Base-by-base conservation (phyloP, 2,113 vertebrate genomes). In the Planiliza haematocheilus region DNA sequence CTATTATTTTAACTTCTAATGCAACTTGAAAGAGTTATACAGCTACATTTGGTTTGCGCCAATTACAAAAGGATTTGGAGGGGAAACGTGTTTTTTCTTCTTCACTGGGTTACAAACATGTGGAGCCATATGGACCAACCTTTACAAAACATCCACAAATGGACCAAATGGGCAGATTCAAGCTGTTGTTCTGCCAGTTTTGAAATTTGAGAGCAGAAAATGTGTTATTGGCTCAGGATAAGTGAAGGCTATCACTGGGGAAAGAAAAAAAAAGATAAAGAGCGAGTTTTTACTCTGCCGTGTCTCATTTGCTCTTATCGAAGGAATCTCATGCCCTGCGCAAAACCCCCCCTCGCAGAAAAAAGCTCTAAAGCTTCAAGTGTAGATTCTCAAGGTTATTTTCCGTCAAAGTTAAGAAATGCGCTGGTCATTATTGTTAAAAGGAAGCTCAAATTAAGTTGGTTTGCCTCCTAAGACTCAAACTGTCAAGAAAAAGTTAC, bases 161-260 rank as follows among this genome's bases (percentile, higher is more conserved):
- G 78, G 69, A 66, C 78, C 90, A 90, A 88, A 88, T 77, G 83
- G 74, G 46, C 18, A 58, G 13, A 74, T 51, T 21, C 59, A 50
- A 12, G 49, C 57, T 72, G 49, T n/a, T 74, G 51, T 70, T 7
- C 2, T 43, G 20, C 11, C 37, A 68, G 30, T 17, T 48, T n/a
- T 36, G 12, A 9, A 14, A 46, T 52, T 16, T 21, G 21, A 18
- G 24, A n/a, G 10, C 39, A 52, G 8, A 7, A 18, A 20, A 10
- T 58, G 16, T 20, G 17, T 24, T 14, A 18, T 10, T 45, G 0
- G 13, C 10, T n/a, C 9, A 11, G 3, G 13, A 42, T 4, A 13
- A 20, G 10, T 49, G 9, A 7, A 4, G n/a, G 7, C 10, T 43
- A 20, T 41, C 7, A 43, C 21, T 50, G 12, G 10, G 4, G 16